These are phyloP conservation scores for Ctenodactylus gundi DNA, from an alignment of 2,113 vertebrate species.

Conservation along the genomic window DNA sequence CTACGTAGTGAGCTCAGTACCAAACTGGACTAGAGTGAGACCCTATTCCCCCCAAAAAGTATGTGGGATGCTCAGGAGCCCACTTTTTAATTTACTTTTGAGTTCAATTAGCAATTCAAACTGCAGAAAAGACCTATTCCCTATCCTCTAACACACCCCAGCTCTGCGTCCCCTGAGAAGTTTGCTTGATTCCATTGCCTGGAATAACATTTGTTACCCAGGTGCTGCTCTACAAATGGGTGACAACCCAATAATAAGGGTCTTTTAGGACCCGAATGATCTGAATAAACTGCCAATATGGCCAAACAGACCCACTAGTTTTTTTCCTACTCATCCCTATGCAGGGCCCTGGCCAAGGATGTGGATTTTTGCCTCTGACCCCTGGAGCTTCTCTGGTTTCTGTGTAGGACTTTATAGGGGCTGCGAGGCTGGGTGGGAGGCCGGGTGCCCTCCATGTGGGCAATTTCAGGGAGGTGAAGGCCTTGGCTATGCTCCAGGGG, in stretches of 20 bases:
- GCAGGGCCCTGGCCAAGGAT: background rate
- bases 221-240: background rate
- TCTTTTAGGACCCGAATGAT: background rate
- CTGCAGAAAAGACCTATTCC: background rate
- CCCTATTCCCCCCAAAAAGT: no score
- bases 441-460: background rate
- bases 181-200: background rate
- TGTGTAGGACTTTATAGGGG: background rate
- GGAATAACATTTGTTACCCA: background rate
- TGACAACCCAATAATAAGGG: background rate
- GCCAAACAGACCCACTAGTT: background rate
- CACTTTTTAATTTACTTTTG: background rate
- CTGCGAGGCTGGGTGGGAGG: background rate
- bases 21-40: no score
- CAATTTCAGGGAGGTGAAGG: background rate
- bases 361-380: background rate
- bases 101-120: background rate
- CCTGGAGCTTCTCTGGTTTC: background rate
- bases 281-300: background rate
- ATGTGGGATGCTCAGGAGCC: background rate
- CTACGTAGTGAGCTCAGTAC: no score
- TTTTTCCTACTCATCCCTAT: background rate
- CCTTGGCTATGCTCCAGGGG: background rate
- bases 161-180: background rate
- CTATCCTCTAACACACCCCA: background rate